Base-by-base conservation (phyloP, 2,888 invertebrate species). In the Eudemis profundana region DNA sequence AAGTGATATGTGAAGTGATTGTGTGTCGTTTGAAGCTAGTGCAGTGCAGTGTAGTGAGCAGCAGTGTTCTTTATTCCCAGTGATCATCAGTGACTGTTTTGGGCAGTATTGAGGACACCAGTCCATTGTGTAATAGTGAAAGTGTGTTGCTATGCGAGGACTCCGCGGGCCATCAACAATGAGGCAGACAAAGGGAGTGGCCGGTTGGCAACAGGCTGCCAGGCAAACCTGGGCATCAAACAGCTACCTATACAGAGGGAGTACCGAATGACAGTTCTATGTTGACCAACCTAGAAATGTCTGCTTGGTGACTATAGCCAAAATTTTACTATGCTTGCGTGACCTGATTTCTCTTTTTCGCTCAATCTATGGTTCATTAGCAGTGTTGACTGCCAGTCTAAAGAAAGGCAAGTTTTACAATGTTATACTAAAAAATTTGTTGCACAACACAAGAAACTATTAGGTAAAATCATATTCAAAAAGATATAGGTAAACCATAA, bases 41-140 rank as follows among this genome's bases (percentile, higher is more conserved):
- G 17, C 61, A 70, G 17, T 12, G 12, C 40, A 19, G 57, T 59
- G 64, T 4, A 14, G 42, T 56, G 46, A 29, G 1, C 2, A 7
- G 17, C 21, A 47, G 44, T n/a, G n/a, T 77, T 71, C 81, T 84
- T 83, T 84, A 83, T 84, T 82, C 78, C 65, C 66, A 54, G 60
- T 65, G 42, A 27, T 42, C 42, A 47, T 14, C 53, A 59, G 29
- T 63, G 63, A 67, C 61, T 59, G 50, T 44, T 40, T 57, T 47
- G 21, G 40, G 27, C 44, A 23, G 15, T 29, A 64, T 59, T 64
- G 50, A 64, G 64, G 64, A 59, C 53, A 54, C 60, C n/a, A 62
- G 70, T 66, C 68, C 61, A 69, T 78, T 78, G 81, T 79, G 82
- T 70, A 77, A 78, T 69, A 78, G 80, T 83, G 82, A 81, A 80